phyloP scores from a whole-genome alignment of 64 coral and sea anemone species.

The Montipora sp. region DNA sequence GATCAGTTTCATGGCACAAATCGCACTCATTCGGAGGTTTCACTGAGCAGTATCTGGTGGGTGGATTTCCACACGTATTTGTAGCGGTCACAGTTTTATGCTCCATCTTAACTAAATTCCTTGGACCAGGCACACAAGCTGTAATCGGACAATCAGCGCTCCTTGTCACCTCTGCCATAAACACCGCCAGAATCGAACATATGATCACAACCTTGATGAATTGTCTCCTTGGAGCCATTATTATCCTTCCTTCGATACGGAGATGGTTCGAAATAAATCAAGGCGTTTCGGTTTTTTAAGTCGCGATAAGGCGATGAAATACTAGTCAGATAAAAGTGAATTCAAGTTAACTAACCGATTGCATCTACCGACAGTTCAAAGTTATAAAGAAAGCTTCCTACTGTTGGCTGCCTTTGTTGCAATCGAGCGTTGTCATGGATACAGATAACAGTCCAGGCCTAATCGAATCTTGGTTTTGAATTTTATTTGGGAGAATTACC shows the following conservation, averaged over 20 bases:
- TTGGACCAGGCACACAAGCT: constrained; percentile 74
- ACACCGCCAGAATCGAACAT: constrained; percentile 26
- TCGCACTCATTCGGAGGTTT: constrained; percentile 59
- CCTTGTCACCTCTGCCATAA: constrained; percentile 20
- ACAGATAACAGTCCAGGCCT: neutral
- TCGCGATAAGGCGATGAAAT: neutral
- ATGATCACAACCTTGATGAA: neutral
- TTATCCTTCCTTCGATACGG: neutral
- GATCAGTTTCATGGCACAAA: constrained; percentile 23
- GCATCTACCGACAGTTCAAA: neutral
- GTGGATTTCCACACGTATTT: constrained; percentile 84
- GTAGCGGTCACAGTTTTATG: constrained; percentile 40
- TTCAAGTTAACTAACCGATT: neutral
- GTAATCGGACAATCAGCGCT: neutral
- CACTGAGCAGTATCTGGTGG: constrained; percentile 63
- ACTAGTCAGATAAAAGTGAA: neutral
- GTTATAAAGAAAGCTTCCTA: neutral
- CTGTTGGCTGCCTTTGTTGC: constrained; percentile 17
- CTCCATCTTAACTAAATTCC: constrained; percentile 43
- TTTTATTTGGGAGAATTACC: too few species aligned
- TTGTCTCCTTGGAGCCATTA: neutral
- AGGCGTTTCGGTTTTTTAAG: neutral
- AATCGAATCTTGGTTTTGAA: too few species aligned
- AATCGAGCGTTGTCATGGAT: neutral
- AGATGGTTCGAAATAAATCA: neutral